Conservation (phyloP, 1,140 invertebrate species). For the Cepaea nemoralis region DNA sequence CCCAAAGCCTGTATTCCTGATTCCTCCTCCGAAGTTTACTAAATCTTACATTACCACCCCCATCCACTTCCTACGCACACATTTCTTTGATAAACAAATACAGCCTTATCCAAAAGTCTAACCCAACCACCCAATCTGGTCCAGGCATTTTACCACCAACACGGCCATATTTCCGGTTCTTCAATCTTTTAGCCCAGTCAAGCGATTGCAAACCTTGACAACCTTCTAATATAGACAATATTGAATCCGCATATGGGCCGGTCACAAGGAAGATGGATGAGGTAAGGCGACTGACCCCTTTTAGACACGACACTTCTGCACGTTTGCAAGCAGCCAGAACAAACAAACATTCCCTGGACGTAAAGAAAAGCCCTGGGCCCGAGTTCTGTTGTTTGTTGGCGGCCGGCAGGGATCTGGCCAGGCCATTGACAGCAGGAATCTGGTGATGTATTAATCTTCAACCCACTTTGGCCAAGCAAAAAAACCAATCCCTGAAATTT, state of each 20-base stretch:
- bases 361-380: background rate
- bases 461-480: too few relatives aligned
- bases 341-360: background rate
- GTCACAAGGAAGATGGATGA: slow-evolving; percentile 17
- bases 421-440: background rate
- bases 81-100: too few relatives aligned
- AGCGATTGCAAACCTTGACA: background rate
- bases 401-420: background rate
- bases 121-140: too few relatives aligned
- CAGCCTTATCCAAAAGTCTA: too few relatives aligned
- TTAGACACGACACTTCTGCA: background rate
- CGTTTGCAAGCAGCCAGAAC: background rate
- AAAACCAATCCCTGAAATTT: too few relatives aligned
- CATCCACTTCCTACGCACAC: too few relatives aligned
- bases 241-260: slow-evolving; percentile 26
- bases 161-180: too few relatives aligned
- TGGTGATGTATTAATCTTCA: slow-evolving; percentile 6
- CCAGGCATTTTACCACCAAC: too few relatives aligned
- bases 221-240: slow-evolving; percentile 12
- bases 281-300: slow-evolving; percentile 9
- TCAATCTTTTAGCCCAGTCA: background rate
- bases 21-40: too few relatives aligned
- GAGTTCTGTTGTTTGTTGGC: background rate
- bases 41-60: too few relatives aligned
- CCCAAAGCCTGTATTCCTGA: too few relatives aligned